Base-by-base conservation (phyloP, 2,797 vertebrate species). In the Silurus lanzhouensis region DNA sequence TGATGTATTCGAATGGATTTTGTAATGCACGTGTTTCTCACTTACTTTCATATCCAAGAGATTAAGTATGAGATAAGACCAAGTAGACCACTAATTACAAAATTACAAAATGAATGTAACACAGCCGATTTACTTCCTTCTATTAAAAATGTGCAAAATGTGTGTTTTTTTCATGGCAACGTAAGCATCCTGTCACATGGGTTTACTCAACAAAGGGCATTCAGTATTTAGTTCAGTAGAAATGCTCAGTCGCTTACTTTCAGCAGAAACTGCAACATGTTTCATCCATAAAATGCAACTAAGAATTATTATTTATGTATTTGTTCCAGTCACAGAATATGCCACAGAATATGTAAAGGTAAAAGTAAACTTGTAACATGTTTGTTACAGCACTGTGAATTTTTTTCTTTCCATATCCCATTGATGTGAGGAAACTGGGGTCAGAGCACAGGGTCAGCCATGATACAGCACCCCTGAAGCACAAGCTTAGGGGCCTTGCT, bases 131-230 rank as follows among this genome's bases (percentile, higher is more conserved):
- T 25, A 70, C 38, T 70, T 77, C 63, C 80, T 77, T 70, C 46
- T 0, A 38, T 48, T 38, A 63, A 72, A 86, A 77, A 77, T 83
- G 15, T 17, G 31, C 48, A 75, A 81, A n/a, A 7, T 44, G 15
- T 66, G 25, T n/a, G 27, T 4, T 85, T 85, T 64, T 60, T 75
- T 38, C 8, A 38, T 17, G 2, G 14, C 58, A 63, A 70, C 13
- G 38, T 58, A 66, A 77, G 63, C 44, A 46, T 79, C 58, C 38
- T 22, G 77, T 78, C 77, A 79, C 19, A 6, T 48, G 61, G 8
- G 14, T 66, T 66, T 25, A 64, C 76, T 3, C 31, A 63, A 52
- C 9, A 64, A 46, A 2, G 75, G 19, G 0, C 10, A 81, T 38
- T 63, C 7, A 17, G 17, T 22, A 7, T 0, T 6, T 38, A 38